Conservation (phyloP, 2,888 invertebrate genomes). For the Drosophila peninsularis region DNA sequence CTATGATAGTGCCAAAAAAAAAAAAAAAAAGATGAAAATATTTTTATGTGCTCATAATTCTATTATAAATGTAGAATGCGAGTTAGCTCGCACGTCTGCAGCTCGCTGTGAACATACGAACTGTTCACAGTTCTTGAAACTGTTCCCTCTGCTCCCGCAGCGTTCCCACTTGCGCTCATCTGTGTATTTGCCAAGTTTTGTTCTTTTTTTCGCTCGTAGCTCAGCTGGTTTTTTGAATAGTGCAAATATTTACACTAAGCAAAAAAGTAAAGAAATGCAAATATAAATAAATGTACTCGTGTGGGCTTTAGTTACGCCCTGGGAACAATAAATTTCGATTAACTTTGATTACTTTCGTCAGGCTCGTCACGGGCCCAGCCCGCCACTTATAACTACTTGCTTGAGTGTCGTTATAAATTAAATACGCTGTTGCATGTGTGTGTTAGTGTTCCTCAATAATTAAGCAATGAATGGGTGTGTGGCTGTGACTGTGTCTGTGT, state of each 20-base stretch:
- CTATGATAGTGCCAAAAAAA: slow-evolving; percentile 60
- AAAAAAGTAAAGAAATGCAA: slow-evolving; percentile 7
- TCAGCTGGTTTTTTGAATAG: slow-evolving; percentile 31
- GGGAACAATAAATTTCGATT: slow-evolving; percentile 61
- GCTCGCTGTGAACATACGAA: not conserved
- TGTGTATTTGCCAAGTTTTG: slow-evolving; percentile 21
- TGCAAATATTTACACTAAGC: slow-evolving; percentile 47
- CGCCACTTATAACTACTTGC: slow-evolving; percentile 22
- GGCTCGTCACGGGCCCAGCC: slow-evolving; percentile 33
- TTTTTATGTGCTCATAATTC: slow-evolving; percentile 41
- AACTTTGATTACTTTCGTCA: slow-evolving; percentile 60
- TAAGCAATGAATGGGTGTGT: slow-evolving; percentile 44
- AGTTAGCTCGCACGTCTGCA: slow-evolving; percentile 34
- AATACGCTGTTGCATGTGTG: slow-evolving; percentile 22
- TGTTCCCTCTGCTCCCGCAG: not conserved
- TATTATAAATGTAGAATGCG: slow-evolving; percentile 26
- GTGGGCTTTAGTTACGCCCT: slow-evolving; percentile 28
- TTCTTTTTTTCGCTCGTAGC: slow-evolving; percentile 4
- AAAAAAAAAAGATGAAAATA: not conserved
- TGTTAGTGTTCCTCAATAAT: slow-evolving; percentile 46
- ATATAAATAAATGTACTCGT: slow-evolving; percentile 28
- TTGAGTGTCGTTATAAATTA: slow-evolving; percentile 46
- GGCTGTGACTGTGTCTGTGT: slow-evolving; percentile 5
- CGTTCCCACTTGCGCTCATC: not conserved
- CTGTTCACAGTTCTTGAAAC: slow-evolving; percentile 8